Conservation (phyloP, 2,888 invertebrate genomes). For the Eristalinus sepulchralis region DNA sequence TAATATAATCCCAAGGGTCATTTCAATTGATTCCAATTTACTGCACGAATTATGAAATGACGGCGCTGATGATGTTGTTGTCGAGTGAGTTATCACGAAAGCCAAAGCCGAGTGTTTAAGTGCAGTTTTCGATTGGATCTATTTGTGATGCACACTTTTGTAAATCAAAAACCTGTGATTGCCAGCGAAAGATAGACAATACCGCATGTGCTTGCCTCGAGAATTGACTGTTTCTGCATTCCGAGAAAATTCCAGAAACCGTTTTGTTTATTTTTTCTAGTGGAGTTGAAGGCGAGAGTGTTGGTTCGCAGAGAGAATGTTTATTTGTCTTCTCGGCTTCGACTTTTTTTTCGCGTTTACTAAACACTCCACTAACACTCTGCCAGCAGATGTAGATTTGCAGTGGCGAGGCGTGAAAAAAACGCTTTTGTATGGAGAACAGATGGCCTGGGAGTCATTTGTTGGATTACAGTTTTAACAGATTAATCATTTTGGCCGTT, state of each 20-base stretch:
- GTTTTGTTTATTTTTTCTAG: not conserved
- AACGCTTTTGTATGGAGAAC: not conserved
- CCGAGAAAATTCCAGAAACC: not conserved
- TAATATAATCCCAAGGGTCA: slow-evolving; percentile 76
- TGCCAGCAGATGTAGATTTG: not conserved
- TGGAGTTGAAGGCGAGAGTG: not conserved
- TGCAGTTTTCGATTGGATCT: slow-evolving; percentile 25
- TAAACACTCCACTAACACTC: not conserved
- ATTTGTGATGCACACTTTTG: slow-evolving; percentile 15
- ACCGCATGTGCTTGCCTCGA: not conserved
- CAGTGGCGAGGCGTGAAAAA: not conserved
- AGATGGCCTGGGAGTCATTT: not conserved
- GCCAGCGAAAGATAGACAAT: not conserved
- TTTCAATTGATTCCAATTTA: slow-evolving; percentile 80
- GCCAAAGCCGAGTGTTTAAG: slow-evolving; percentile 4
- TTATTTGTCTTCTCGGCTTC: not conserved
- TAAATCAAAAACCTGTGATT: not conserved
- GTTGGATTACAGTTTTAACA: not conserved
- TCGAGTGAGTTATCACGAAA: slow-evolving; percentile 38
- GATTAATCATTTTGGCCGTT: not conserved
- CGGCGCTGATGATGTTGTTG: slow-evolving; percentile 30
- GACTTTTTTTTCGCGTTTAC: not conserved
- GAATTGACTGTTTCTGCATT: not conserved
- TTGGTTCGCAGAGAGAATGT: not conserved
- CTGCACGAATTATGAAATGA: slow-evolving; percentile 74